Conservation (phyloP, 2,888 invertebrate genomes). For the Itoplectis maculator region DNA sequence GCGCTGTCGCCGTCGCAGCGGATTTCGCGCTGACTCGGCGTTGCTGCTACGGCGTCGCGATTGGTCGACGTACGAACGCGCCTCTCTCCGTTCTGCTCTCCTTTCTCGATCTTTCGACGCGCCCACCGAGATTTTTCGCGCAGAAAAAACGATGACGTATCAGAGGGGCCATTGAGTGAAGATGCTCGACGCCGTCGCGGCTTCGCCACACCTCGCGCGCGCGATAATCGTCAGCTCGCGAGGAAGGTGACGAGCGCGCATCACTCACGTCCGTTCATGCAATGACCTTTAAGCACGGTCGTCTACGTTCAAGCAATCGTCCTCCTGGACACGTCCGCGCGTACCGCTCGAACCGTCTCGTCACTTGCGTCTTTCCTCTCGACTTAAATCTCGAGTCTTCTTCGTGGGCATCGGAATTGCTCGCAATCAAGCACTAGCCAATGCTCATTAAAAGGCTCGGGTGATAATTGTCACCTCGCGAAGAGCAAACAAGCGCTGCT, state of each 20-base stretch:
- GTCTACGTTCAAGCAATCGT: slow-evolving; percentile 8
- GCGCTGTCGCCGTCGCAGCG: neutral
- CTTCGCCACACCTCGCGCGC: neutral
- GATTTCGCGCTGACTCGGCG: neutral
- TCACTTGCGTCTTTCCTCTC: neutral
- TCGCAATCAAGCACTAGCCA: no score
- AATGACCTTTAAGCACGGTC: neutral
- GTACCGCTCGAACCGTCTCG: neutral
- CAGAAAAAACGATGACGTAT: slow-evolving; percentile 33
- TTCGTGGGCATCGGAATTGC: no score
- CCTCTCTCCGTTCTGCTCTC: slow-evolving; percentile 17
- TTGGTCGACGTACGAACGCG: slow-evolving; percentile 73
- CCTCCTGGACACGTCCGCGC: neutral
- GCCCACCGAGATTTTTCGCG: neutral
- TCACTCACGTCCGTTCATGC: neutral
- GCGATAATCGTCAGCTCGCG: neutral
- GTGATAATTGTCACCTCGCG: no score
- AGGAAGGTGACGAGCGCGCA: neutral
- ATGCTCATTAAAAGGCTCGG: no score
- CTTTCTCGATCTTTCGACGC: neutral
- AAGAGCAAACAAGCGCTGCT: no score
- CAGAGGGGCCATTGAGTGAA: no score
- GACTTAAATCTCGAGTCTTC: neutral
- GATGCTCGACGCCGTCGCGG: no score
- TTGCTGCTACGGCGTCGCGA: slow-evolving; percentile 34